Conservation (phyloP, 1,140 invertebrate species). For the Drosophila rufa region DNA sequence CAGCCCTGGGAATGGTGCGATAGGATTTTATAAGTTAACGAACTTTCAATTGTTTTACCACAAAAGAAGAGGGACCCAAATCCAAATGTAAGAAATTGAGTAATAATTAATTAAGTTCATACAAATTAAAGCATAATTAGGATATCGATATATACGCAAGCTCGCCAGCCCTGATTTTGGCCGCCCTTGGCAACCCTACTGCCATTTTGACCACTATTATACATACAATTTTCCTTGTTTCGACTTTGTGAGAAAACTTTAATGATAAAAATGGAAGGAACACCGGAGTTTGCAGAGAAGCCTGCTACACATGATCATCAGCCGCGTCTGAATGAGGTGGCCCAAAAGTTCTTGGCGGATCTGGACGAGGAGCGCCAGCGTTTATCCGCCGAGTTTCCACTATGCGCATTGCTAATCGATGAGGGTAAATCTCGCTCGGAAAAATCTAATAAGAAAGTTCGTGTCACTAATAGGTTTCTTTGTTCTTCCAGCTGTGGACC, state of each 20-base stretch:
- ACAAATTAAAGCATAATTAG: no score
- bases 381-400: slow-evolving; percentile 65
- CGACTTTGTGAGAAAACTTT: neutral
- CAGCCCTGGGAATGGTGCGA: no score
- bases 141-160: neutral
- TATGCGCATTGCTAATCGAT: slow-evolving; percentile 69
- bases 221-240: slow-evolving; percentile 55
- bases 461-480: neutral
- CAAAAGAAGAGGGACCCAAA: no score
- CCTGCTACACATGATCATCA: slow-evolving; percentile 62
- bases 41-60: no score
- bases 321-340: slow-evolving; percentile 76
- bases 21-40: no score
- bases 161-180: neutral
- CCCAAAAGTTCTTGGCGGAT: slow-evolving; percentile 76
- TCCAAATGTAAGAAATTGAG: no score
- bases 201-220: slow-evolving; percentile 41
- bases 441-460: neutral
- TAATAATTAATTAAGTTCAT: no score
- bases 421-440: slow-evolving; percentile 50
- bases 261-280: slow-evolving; percentile 49
- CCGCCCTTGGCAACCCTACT: neutral
- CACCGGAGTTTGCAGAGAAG: slow-evolving; percentile 61
- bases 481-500: slow-evolving; percentile 59
- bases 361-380: slow-evolving; percentile 75